Conservation (phyloP, 2,888 invertebrate genomes). For the Buathra laborator region DNA sequence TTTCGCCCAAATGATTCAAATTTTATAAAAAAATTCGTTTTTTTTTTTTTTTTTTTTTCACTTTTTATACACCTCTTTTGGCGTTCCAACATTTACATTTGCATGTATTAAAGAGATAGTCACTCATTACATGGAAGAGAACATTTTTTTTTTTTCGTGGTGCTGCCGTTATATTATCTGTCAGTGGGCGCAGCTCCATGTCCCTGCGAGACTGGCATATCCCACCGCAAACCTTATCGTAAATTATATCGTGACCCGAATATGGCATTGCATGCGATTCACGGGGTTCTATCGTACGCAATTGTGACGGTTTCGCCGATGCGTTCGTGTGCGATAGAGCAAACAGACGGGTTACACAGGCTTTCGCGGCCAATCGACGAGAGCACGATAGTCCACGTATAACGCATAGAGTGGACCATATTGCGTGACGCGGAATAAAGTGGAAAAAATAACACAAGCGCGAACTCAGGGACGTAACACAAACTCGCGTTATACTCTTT, state of each 20-base stretch:
- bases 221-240: conserved; percentile 72
- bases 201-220: conserved; percentile 58
- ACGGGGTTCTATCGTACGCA: conserved; percentile 27
- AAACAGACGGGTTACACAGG: background rate
- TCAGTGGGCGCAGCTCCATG: conserved; percentile 66
- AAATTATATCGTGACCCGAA: conserved; percentile 81
- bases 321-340: conserved; percentile 31
- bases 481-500: conserved; percentile 4
- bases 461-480: conserved; percentile 20
- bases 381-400: conserved; percentile 8
- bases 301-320: conserved; percentile 68
- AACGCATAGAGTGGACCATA: conserved; percentile 44
- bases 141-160: conserved; percentile 1
- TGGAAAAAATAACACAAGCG: conserved; percentile 18
- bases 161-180: conserved; percentile 64
- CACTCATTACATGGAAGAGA: background rate
- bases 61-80: background rate
- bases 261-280: conserved; percentile 74
- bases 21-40: too few species aligned
- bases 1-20: background rate
- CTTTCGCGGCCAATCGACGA: background rate
- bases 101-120: background rate
- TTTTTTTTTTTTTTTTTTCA: too few species aligned
- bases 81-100: background rate
- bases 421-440: conserved; percentile 37